These are phyloP conservation scores for Eupeodes corollae DNA, from an alignment of 1,140 invertebrate species.

Conservation along the genomic window DNA sequence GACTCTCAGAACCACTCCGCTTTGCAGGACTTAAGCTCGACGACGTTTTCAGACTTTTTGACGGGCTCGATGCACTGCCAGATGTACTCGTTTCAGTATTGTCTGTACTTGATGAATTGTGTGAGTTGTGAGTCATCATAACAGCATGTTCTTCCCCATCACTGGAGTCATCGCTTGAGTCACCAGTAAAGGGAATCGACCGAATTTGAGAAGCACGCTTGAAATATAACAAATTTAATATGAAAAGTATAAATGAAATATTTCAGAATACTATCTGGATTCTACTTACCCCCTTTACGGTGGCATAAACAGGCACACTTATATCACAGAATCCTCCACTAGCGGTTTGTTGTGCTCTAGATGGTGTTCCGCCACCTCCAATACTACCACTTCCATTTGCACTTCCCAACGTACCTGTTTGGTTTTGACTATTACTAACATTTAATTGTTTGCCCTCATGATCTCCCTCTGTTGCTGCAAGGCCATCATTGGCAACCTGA, in stretches of 20 bases:
- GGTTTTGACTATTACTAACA: background rate
- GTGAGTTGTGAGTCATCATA: slow-evolving; percentile 38
- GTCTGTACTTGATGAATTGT: slow-evolving; percentile 38
- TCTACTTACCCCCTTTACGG: slow-evolving; percentile 72
- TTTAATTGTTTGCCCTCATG: background rate
- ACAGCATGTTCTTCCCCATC: slow-evolving; percentile 65
- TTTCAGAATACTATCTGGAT: background rate
- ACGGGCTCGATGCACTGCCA: slow-evolving; percentile 62
- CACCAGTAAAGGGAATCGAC: slow-evolving; percentile 88
- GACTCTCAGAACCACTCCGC: slow-evolving; percentile 65
- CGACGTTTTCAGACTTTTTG: slow-evolving; percentile 72
- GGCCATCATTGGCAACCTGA: slow-evolving; percentile 73
- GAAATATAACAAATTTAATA: slow-evolving; percentile 6
- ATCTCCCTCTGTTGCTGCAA: slow-evolving; percentile 33
- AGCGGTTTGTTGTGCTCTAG: slow-evolving; percentile 39
- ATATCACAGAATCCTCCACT: slow-evolving; percentile 68
- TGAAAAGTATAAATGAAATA: background rate
- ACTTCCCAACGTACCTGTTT: slow-evolving; percentile 9
- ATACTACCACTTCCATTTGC: slow-evolving; percentile 14
- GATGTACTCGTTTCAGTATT: slow-evolving; percentile 44
- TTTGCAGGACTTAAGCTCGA: slow-evolving; percentile 74
- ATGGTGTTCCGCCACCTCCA: slow-evolving; percentile 32
- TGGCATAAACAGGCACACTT: slow-evolving; percentile 88
- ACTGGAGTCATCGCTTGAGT: slow-evolving; percentile 89
- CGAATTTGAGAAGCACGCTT: slow-evolving; percentile 88